phyloP scores from a whole-genome alignment of 2,797 vertebrate genomes.

The Iguana delicatissima region DNA sequence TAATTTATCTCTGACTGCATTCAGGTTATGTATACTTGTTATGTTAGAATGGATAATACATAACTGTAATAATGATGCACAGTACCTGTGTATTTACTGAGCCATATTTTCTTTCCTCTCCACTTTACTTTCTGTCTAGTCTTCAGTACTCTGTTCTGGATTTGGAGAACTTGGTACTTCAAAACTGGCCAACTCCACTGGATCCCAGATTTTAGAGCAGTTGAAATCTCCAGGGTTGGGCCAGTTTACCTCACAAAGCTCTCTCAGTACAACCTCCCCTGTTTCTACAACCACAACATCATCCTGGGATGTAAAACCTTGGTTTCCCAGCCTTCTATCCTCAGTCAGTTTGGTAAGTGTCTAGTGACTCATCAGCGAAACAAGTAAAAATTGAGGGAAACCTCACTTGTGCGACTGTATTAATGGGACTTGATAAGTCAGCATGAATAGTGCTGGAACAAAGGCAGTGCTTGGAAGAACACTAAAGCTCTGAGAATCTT shows the following conservation, averaged over 20 bases:
- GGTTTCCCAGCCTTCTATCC: conserved; percentile 82
- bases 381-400: neutral
- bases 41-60: neutral
- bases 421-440: neutral
- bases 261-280: conserved; percentile 65
- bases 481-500: neutral
- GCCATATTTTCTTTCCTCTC: neutral
- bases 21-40: neutral
- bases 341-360: conserved; percentile 89
- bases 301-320: conserved; percentile 90
- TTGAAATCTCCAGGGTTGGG: conserved; percentile 89
- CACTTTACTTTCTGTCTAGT: conserved; percentile 76
- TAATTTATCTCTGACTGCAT: neutral
- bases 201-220: conserved; percentile 92
- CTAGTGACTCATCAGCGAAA: neutral
- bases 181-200: conserved; percentile 86
- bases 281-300: conserved; percentile 78
- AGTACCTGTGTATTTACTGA: neutral
- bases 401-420: fast-evolving
- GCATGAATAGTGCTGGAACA: neutral
- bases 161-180: conserved; percentile 91
- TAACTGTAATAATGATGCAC: neutral
- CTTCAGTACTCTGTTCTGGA: conserved; percentile 92
- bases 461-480: neutral
- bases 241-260: conserved; percentile 83